These are phyloP conservation scores for Meda fulgida DNA, from an alignment of 2,797 vertebrate species.

Conservation along the genomic window DNA sequence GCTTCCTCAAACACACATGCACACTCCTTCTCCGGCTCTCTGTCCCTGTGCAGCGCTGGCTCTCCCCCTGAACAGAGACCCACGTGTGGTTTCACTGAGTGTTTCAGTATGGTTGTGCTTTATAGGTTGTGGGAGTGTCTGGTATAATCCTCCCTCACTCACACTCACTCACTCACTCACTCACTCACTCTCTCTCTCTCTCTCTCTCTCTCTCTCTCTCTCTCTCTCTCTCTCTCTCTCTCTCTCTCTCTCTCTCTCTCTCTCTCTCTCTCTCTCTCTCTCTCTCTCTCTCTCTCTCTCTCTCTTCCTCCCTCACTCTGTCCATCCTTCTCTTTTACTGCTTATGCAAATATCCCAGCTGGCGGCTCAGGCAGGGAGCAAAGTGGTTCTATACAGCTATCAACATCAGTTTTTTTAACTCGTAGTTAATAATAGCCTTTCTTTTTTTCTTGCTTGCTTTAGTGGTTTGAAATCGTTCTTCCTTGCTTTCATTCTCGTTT, in stretches of 20 bases:
- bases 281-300: neutral
- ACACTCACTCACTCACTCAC: no score
- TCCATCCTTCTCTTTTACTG: slow-evolving; percentile 54
- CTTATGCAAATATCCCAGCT: slow-evolving; percentile 65
- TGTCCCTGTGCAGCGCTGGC: slow-evolving; percentile 41
- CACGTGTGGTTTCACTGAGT: slow-evolving; percentile 68
- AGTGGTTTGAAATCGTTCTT: slow-evolving; percentile 11
- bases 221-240: neutral
- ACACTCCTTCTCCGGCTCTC: slow-evolving; percentile 22
- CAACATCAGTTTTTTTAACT: slow-evolving; percentile 49
- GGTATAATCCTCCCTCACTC: slow-evolving; percentile 43
- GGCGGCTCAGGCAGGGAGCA: slow-evolving; percentile 54
- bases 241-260: neutral
- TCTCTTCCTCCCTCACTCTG: neutral
- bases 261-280: slow-evolving; percentile 3
- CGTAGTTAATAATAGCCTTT: slow-evolving; percentile 30
- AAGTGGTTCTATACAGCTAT: slow-evolving; percentile 48
- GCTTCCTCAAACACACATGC: slow-evolving; percentile 4
- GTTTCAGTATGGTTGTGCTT: slow-evolving; percentile 64
- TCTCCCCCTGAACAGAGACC: slow-evolving; percentile 53
- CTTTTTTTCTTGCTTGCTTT: neutral
- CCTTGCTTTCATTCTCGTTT: neutral
- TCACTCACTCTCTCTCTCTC: no score
- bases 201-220: no score
- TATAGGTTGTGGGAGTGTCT: slow-evolving; percentile 71